These are phyloP conservation scores for Drosophila orosa DNA, from an alignment of 1,140 invertebrate species.

Conservation along the genomic window DNA sequence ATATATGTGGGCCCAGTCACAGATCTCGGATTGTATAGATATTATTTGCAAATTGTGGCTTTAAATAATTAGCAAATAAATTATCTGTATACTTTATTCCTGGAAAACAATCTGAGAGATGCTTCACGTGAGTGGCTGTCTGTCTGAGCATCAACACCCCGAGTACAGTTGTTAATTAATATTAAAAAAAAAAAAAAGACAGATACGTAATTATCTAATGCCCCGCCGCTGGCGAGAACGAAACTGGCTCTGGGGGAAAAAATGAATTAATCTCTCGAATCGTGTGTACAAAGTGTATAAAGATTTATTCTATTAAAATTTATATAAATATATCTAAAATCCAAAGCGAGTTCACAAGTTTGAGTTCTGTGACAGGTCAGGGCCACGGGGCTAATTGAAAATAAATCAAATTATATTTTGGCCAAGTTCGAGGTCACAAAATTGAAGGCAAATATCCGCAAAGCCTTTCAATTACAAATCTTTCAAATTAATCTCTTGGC, in stretches of 20 bases:
- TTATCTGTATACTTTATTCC: conserved; percentile 45
- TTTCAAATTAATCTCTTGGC: conserved; percentile 16
- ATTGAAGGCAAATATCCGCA: conserved; percentile 15
- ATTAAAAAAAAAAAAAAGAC: background rate
- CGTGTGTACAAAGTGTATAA: background rate
- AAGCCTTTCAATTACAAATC: conserved; percentile 30
- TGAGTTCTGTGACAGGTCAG: conserved; percentile 9
- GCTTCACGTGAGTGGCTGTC: conserved; percentile 39
- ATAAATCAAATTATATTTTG: conserved; percentile 19
- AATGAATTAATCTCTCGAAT: conserved; percentile 4
- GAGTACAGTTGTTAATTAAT: conserved; percentile 55
- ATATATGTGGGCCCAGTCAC: background rate
- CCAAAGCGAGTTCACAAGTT: background rate
- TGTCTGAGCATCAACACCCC: conserved; percentile 13
- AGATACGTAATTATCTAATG: conserved; percentile 5
- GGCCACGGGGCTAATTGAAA: conserved; percentile 7
- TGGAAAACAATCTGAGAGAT: conserved; percentile 47
- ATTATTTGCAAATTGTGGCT: conserved; percentile 66
- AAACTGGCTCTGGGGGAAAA: conserved; percentile 16
- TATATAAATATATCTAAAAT: background rate
- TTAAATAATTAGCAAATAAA: conserved; percentile 72
- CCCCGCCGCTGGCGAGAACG: background rate
- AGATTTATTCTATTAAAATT: background rate
- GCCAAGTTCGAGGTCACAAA: conserved; percentile 17
- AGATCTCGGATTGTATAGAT: conserved; percentile 12